Base-by-base conservation (phyloP, 2,113 vertebrate genomes). In the Anhinga anhinga region DNA sequence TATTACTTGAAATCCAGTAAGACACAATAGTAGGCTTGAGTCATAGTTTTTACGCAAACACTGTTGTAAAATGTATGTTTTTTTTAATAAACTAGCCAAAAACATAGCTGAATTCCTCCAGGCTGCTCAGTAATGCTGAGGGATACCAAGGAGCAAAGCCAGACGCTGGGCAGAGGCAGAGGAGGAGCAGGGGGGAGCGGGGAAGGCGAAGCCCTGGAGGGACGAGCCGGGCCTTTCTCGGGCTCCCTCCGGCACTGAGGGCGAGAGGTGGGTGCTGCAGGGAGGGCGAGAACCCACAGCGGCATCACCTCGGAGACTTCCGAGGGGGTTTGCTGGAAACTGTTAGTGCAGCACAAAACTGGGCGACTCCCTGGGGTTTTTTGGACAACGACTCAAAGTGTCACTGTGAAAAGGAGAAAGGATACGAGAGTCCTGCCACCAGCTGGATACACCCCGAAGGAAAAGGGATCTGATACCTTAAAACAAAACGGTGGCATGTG, bases 241-340 rank as follows among this genome's bases (percentile, higher is more conserved):
- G 2, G 20, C 29, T 55, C 23, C 29, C 26, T 25, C 1, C 10
- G 2, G 55, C 13, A 4, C 2, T 8, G 3, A 29, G 29, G 21
- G 44, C 1, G 11, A 8, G 19, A 53, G 53, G 29, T 7, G 40
- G 34, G 29, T 38, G 45, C 63, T 47, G 29, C 9, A 1, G 27
- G 36, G 30, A 7, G 40, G 61, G 42, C 5, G 7, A 67, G 52
- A 44, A 4, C n/a, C 63, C 22, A 5, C 25, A 25, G 45, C 30
- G 2, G 30, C 55, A 29, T 29, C 66, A 5, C 23, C 38, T 4
- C 21, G 2, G 38, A 27, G 19, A 2, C 47, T n/a, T 34, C 22
- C 52, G 23, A 1, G 16, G 22, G 29, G 9, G 8, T 45, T 25
- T 15, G 12, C 40, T 30, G 42, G 40, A 42, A 69, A 55, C 15